phyloP scores from a whole-genome alignment of 2,113 vertebrate genomes.

The Cephalopholis sonnerati region DNA sequence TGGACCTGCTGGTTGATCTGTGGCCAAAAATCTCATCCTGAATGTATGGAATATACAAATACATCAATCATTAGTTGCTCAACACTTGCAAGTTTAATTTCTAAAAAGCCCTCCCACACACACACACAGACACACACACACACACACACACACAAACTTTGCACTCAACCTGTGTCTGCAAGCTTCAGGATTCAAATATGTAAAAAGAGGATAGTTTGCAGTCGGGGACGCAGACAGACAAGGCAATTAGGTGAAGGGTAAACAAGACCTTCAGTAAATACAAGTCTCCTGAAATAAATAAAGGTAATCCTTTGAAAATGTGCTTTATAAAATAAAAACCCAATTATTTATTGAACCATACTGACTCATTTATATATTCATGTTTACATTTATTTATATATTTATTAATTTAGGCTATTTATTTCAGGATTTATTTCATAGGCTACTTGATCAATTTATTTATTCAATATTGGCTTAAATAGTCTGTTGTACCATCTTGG shows the following conservation, averaged over 20 bases:
- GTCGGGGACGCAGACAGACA: conserved; percentile 53
- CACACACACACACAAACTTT: background rate
- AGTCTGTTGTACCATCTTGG: no score
- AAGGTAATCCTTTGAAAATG: no score
- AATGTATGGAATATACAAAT: conserved; percentile 25
- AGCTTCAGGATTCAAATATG: conserved; percentile 16
- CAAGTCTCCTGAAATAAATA: no score
- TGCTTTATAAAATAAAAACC: no score
- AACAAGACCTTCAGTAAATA: conserved; percentile 48
- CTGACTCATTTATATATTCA: no score
- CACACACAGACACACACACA: conserved; percentile 10
- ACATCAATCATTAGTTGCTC: background rate
- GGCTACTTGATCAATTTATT: no score
- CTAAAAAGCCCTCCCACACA: background rate
- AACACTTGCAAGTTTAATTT: background rate
- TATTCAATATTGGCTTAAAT: no score
- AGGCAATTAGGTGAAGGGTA: conserved; percentile 42
- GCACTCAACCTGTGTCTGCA: background rate
- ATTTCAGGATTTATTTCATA: no score
- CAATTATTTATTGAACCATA: no score
- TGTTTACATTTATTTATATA: no score
- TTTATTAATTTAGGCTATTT: no score
- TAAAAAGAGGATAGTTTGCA: conserved; percentile 63
- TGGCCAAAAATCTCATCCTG: conserved; percentile 90
- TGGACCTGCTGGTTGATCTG: conserved; percentile 91